Conservation (phyloP, 2,888 invertebrate species). For the Artemia sinica region DNA sequence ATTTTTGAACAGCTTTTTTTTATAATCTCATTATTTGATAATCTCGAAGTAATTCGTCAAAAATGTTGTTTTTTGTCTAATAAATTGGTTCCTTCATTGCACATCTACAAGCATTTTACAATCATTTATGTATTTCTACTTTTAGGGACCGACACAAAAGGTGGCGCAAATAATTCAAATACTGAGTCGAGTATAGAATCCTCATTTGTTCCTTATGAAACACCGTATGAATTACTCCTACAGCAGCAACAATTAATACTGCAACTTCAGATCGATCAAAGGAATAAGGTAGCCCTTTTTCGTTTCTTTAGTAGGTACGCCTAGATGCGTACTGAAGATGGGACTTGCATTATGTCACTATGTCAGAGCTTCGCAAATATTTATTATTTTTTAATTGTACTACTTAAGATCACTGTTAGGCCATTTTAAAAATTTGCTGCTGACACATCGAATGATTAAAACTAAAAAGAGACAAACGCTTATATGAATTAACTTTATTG, state of each 20-base stretch:
- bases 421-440: too few species aligned
- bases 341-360: too few species aligned
- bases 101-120: slow-evolving; percentile 48
- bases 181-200: slow-evolving; percentile 18
- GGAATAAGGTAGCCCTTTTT: slow-evolving; percentile 32
- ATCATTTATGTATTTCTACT: not conserved
- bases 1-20: not conserved
- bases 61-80: slow-evolving; percentile 22
- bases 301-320: too few species aligned
- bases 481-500: too few species aligned
- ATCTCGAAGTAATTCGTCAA: not conserved
- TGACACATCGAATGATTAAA: too few species aligned
- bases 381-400: too few species aligned
- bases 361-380: too few species aligned
- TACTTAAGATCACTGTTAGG: too few species aligned
- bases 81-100: slow-evolving; percentile 53
- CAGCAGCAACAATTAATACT: slow-evolving; percentile 86
- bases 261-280: slow-evolving; percentile 48
- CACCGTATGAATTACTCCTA: slow-evolving; percentile 72
- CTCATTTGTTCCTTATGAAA: slow-evolving; percentile 39
- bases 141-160: slow-evolving; percentile 21
- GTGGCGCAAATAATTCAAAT: slow-evolving; percentile 17
- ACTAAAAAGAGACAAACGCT: too few species aligned
- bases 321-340: too few species aligned
- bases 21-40: not conserved